Evolutionary conservation across 1,140 invertebrate species (phyloP).

Genomic region (Aphaenogaster floridana): DNA sequence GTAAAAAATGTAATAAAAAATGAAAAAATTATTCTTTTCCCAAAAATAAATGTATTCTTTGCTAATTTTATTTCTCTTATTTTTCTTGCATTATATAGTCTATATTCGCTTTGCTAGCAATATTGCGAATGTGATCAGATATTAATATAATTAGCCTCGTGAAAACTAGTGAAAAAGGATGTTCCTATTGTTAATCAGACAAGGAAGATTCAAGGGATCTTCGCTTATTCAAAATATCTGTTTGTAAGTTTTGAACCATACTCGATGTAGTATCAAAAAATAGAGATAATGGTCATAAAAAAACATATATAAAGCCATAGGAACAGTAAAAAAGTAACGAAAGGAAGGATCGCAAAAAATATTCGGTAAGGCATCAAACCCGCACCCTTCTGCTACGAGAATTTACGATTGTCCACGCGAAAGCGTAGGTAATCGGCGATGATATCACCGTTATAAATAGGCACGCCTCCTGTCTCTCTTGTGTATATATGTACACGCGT

Average conservation of each 20-base stretch:
- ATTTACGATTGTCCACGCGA: conserved; percentile 85
- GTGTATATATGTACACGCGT: conserved; percentile 60
- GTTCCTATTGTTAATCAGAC: not conserved
- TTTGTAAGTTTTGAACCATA: conserved; percentile 50
- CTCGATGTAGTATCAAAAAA: conserved; percentile 1
- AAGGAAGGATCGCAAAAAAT: conserved; percentile 36
- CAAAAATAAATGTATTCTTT: no score
- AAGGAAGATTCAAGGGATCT: not conserved
- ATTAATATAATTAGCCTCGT: not conserved
- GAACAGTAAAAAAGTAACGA: not conserved
- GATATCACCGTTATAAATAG: conserved; percentile 86
- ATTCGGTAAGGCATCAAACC: conserved; percentile 69
- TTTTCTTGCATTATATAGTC: not conserved
- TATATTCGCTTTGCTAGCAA: not conserved
- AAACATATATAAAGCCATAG: not conserved
- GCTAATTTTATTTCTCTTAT: not conserved
- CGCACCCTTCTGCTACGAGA: conserved; percentile 78
- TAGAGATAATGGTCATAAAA: conserved; percentile 4
- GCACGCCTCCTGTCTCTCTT: conserved; percentile 81
- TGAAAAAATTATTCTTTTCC: not conserved
- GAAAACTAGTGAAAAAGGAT: not conserved
- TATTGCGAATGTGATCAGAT: not conserved
- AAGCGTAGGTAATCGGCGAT: conserved; percentile 86
- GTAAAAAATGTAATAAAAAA: not conserved
- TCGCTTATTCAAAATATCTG: not conserved